These are phyloP conservation scores for Ptychadena robeensis DNA, from an alignment of 2,797 vertebrate species.

Conservation along the genomic window DNA sequence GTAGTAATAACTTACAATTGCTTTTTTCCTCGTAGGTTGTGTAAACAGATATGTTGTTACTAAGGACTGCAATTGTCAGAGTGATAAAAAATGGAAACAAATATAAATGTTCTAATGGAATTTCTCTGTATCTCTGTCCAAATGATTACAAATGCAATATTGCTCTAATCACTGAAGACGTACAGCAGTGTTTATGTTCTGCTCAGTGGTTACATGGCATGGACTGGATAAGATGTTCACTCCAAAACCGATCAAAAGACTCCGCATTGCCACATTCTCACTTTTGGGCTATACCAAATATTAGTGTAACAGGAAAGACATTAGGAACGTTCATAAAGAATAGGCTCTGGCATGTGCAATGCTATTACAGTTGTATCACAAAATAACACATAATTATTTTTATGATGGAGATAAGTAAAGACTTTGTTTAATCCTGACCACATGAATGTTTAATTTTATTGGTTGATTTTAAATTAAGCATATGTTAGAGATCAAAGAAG, in stretches of 20 bases:
- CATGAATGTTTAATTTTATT: conserved; percentile 31
- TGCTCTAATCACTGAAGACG: conserved; percentile 13
- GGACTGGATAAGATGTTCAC: neutral
- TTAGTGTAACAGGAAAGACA: conserved; percentile 2
- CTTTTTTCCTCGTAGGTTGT: conserved; percentile 1
- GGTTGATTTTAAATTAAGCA: conserved; percentile 33
- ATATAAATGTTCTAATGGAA: conserved; percentile 22
- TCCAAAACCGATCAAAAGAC: conserved; percentile 1
- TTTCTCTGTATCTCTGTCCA: conserved; percentile 37
- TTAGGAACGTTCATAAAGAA: conserved; percentile 9
- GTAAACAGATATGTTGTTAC: conserved; percentile 43
- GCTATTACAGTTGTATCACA: conserved; percentile 15
- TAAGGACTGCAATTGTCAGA: conserved; percentile 39
- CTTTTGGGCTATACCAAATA: conserved; percentile 10
- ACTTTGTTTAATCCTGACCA: conserved; percentile 34
- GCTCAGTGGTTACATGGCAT: conserved; percentile 22
- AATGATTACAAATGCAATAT: conserved; percentile 22
- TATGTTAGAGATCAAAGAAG: conserved; percentile 33
- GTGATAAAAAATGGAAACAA: conserved; percentile 47
- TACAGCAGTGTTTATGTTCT: conserved; percentile 33
- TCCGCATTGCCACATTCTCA: conserved; percentile 1
- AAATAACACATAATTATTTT: conserved; percentile 44
- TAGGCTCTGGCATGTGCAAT: conserved; percentile 2
- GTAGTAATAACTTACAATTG: neutral
- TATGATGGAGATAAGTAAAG: conserved; percentile 44